A percentile compares a stretch with the other conserved stretches of the same genome.
Evolutionary conservation across 2,113 vertebrate species (phyloP).

Genomic region (Rostratula benghalensis): DNA sequence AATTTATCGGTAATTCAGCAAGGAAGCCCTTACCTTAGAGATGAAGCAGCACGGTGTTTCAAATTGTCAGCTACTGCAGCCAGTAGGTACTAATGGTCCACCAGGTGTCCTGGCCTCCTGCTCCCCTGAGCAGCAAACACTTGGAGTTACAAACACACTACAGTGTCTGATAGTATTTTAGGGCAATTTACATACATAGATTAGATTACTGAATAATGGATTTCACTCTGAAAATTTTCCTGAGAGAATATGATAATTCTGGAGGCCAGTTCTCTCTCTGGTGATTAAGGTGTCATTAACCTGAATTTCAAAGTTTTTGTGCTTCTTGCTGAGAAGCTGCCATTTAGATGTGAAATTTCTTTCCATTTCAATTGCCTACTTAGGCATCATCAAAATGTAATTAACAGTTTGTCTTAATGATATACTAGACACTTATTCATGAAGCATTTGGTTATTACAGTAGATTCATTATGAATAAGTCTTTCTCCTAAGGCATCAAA

Average conservation of each 20-base stretch:
- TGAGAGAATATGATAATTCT: not conserved
- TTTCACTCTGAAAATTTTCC: not conserved
- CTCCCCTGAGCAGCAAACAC: not conserved
- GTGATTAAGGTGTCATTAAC: not conserved
- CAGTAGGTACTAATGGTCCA: not conserved
- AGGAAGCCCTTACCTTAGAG: not conserved
- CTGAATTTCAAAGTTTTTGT: not conserved
- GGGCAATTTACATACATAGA: not conserved
- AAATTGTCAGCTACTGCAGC: not conserved
- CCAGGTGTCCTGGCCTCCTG: not conserved
- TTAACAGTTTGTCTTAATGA: constrained; percentile 8
- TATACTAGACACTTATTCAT: not conserved
- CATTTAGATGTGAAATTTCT: constrained; percentile 45
- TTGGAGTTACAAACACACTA: not conserved
- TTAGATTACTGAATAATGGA: not conserved
- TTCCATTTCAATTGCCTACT: constrained; percentile 23
- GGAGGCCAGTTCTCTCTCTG: not conserved
- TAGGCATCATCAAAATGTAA: constrained; percentile 63
- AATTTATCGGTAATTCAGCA: not conserved
- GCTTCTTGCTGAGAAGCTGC: not conserved
- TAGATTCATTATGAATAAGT: constrained; percentile 1
- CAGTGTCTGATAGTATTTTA: not conserved
- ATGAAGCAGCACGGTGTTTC: not conserved
- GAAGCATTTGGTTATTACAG: constrained; percentile 1
- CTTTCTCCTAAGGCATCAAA: constrained; percentile 39